Base-by-base conservation (phyloP, 2,113 vertebrate species). In the Callaeas wilsoni region DNA sequence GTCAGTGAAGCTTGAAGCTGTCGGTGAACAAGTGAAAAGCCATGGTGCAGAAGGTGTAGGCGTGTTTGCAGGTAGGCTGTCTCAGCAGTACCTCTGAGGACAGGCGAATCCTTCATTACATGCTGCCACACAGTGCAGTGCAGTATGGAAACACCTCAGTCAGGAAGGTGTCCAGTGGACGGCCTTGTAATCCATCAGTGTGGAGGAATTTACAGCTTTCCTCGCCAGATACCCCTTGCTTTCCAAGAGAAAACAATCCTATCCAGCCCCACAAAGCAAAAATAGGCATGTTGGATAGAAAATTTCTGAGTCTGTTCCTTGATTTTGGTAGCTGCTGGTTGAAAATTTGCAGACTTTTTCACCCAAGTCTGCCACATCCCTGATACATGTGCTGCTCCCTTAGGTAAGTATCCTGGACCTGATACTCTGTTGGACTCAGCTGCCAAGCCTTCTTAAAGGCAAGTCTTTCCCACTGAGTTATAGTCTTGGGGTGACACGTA, bases 21-120 rank as follows among this genome's bases (percentile, higher is more conserved):
- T 2, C 30, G 17, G 18, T 21, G 46, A 37, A 22, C 0, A 0
- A 7, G 9, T 1, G 3, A 29, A 32, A 64, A 63, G 9, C 23
- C 52, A 11, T 4, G 10, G 30, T n/a, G 77, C 46, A 41, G 7
- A 32, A 49, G 63, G 16, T 12, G 11, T 5, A 33, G 18, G 20
- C 44, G 22, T 10, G 10, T 55, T 59, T 68, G 21, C 44, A 77
- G 26, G 14, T 4, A 47, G 20, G 20, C 22, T 19, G 6, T 5
- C 29, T 32, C 29, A 27, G 52, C 12, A 16, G n/a, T 7, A 14
- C 39, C 22, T 37, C 29, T 39, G 25, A 13, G 77, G 37, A 44
- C 30, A 23, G 27, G 8, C 7, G 65, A 62, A 11, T 62, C 35
- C 47, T 32, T 76, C n/a, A 15, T 10, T 13, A 57, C 1, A 3